Evolutionary conservation across 1,140 invertebrate species (phyloP).

Genomic region (Drosophila sucinea): DNA sequence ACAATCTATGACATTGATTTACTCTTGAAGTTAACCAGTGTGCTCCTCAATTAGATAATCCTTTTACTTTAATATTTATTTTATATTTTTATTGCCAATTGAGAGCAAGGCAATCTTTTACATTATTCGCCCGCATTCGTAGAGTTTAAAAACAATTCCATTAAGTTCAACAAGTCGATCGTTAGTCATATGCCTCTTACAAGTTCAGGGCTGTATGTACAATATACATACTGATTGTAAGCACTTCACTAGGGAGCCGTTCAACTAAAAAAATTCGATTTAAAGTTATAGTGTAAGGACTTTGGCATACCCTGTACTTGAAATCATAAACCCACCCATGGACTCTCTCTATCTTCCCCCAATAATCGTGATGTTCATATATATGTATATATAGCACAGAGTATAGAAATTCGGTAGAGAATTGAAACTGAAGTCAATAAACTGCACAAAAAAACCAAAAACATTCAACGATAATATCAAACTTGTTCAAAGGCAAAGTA

Average conservation of each 20-base stretch:
- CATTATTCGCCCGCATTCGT: not conserved
- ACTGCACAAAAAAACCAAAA: not conserved
- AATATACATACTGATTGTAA: not conserved
- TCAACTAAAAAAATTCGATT: not conserved
- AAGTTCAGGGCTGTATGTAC: constrained; percentile 1
- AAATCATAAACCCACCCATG: too few species aligned
- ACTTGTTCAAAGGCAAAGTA: constrained; percentile 7
- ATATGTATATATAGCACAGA: not conserved
- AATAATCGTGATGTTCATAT: too few species aligned
- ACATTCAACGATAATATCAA: not conserved
- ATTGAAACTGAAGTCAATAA: not conserved
- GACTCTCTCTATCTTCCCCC: too few species aligned
- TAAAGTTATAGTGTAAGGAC: not conserved
- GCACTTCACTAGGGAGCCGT: not conserved
- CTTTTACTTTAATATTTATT: not conserved
- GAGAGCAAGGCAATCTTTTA: not conserved
- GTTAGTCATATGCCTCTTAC: not conserved
- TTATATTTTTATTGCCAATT: not conserved
- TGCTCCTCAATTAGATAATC: constrained; percentile 1
- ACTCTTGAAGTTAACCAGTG: not conserved
- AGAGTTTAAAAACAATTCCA: not conserved
- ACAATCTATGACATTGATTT: constrained; percentile 2
- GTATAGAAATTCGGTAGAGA: not conserved
- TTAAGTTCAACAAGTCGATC: not conserved
- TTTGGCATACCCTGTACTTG: not conserved